Percentiles rank a stretch among this genome's conserved stretches.
Evolutionary conservation across 1,140 invertebrate genomes (phyloP).

Genomic region (Bombyx mori): DNA sequence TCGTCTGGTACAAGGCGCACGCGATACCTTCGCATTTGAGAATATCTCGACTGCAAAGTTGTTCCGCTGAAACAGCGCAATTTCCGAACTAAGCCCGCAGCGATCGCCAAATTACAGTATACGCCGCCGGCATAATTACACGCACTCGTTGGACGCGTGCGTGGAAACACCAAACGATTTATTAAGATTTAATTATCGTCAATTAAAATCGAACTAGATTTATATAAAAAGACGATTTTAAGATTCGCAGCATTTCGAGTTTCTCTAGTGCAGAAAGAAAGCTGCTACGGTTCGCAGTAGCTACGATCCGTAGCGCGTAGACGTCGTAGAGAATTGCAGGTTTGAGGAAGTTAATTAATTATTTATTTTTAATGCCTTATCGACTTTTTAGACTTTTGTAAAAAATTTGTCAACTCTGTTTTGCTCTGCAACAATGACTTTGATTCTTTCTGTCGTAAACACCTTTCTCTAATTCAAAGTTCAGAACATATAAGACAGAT

Average conservation of each 20-base stretch:
- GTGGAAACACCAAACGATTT: conserved; percentile 53
- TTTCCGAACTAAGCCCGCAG: conserved; percentile 46
- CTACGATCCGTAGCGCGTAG: conserved; percentile 19
- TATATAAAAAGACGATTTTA: conserved; percentile 42
- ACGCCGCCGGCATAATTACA: conserved; percentile 52
- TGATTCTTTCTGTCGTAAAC: no score
- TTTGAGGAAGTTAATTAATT: no score
- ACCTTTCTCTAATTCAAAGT: no score
- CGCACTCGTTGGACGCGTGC: conserved; percentile 29
- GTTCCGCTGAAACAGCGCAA: conserved; percentile 46
- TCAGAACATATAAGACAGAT: no score
- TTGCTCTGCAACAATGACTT: no score
- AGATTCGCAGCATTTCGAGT: conserved; percentile 23
- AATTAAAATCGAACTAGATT: conserved; percentile 56
- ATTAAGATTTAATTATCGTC: conserved; percentile 60
- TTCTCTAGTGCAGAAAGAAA: neutral
- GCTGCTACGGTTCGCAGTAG: conserved; percentile 12
- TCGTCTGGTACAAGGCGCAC: conserved; percentile 31
- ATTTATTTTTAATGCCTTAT: no score
- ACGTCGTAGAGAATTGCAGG: neutral
- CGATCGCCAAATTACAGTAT: conserved; percentile 54
- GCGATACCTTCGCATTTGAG: conserved; percentile 29
- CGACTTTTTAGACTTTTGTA: no score
- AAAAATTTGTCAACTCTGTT: no score
- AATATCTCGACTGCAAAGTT: conserved; percentile 20